A percentile compares a stretch with the other conserved stretches of the same genome.
Evolutionary conservation across 2,113 vertebrate species (phyloP).

Genomic region (Cygnus atratus): DNA sequence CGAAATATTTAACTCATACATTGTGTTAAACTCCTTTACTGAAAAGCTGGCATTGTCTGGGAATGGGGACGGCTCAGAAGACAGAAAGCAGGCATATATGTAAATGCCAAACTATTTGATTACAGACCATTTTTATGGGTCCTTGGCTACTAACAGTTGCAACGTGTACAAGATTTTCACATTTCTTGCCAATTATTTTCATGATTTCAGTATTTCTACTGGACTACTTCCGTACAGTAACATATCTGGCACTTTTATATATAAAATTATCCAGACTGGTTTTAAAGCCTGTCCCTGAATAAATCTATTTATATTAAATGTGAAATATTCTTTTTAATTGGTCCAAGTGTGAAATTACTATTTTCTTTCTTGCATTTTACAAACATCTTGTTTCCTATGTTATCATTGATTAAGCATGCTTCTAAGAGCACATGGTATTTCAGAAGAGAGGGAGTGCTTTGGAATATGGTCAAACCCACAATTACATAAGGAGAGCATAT

Average conservation of each 20-base stretch:
- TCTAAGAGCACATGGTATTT: not conserved
- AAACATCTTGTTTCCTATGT: not conserved
- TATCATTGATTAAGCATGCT: not conserved
- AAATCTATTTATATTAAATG: not conserved
- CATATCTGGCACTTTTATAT: fast-evolving
- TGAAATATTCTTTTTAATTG: not conserved
- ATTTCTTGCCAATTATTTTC: not conserved
- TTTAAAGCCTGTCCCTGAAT: not conserved
- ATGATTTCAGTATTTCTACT: not conserved
- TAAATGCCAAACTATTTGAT: not conserved
- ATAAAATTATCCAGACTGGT: not conserved
- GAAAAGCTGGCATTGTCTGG: not conserved
- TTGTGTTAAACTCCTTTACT: not conserved
- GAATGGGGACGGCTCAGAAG: not conserved
- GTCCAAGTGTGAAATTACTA: not conserved
- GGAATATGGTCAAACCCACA: not conserved
- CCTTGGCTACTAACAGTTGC: not conserved
- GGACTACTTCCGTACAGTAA: not conserved
- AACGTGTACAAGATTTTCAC: not conserved
- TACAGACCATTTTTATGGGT: not conserved
- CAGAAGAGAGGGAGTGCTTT: not conserved
- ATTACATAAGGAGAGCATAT: not conserved
- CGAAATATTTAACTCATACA: not conserved
- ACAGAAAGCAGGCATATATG: not conserved
- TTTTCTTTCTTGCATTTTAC: not conserved